Evolutionary conservation across 2,113 vertebrate genomes (phyloP).

Genomic region (Takifugu bimaculatus): DNA sequence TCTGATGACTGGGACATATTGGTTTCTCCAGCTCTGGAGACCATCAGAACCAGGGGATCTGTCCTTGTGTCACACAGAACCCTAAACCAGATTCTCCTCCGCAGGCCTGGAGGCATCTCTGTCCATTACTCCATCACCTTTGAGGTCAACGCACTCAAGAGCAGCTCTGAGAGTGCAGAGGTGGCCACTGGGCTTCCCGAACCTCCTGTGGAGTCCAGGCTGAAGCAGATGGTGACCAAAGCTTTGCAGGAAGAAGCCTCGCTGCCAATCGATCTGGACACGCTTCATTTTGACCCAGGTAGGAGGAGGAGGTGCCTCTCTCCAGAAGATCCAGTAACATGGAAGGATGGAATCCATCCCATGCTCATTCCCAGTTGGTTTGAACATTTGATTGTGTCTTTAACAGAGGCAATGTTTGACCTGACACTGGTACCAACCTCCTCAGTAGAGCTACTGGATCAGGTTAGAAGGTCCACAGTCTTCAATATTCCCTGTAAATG

Average conservation of each 20-base stretch:
- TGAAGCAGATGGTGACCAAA: conserved; percentile 79
- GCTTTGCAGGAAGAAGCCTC: conserved; percentile 79
- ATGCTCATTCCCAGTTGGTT: neutral
- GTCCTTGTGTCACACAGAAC: neutral
- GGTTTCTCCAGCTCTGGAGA: neutral
- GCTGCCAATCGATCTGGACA: conserved; percentile 77
- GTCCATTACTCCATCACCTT: conserved; percentile 80
- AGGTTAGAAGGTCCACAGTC: conserved; percentile 19
- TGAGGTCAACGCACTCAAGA: conserved; percentile 63
- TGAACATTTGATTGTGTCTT: neutral
- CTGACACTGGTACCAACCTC: conserved; percentile 28
- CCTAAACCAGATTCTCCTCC: neutral
- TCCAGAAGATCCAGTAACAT: neutral
- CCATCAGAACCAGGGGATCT: neutral
- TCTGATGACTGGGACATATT: no score
- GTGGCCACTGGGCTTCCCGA: conserved; percentile 41
- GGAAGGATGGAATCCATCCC: neutral
- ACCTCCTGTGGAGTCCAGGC: conserved; percentile 52
- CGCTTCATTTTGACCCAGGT: conserved; percentile 77
- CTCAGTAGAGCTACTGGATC: conserved; percentile 8
- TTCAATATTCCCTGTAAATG: neutral
- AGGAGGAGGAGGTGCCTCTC: neutral
- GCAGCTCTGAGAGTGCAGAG: conserved; percentile 60
- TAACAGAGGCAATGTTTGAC: conserved; percentile 13
- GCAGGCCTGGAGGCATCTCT: conserved; percentile 77